Base-by-base conservation (phyloP, 2,888 invertebrate species). In the Parapristionchus giblindavisi region DNA sequence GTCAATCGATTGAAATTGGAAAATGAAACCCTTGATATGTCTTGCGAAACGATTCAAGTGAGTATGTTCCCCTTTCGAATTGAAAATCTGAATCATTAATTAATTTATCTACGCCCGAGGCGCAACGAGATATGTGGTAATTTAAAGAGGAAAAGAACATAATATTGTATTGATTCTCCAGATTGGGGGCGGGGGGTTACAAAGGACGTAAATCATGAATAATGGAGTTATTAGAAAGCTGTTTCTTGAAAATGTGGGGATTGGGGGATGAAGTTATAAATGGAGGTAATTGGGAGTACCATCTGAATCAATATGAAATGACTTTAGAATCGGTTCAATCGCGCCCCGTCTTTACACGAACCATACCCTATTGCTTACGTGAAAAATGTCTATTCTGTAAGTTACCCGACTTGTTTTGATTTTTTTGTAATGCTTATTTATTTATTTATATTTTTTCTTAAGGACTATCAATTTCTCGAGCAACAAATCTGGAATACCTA, bases 401-500 rank as follows among this genome's bases (percentile, higher is more conserved):
- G 32, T 66, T n/a, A 36, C 17, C 36, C 34, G 36, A 21, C 32
- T 38, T 36, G 14, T 54, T n/a, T 34, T n/a, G 17, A 17, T 17
- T 58, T 32, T 58, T 58, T 58, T 58, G 4, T 0, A 32, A 63
- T 21, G 48, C 27, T 1, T n/a, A 32, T 48, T 48, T 29, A 27
- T 6, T 48, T 65, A 14, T 29, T 4, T 17, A 65, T 40, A 2
- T 11, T 14, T 3, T 65, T 65, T 66, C 32, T 27, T 48, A 1
- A 66, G 65, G 65, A 66, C 52, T 68, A 68, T 24, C 51, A 68
- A 52, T 68, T 68, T 36, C 68, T 68, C 24, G 68, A 68, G 68
- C 51, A 68, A 6, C 68, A 68, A 36, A 52, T 68, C 51, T 68
- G 68, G 68, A 68, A 68, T 52, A 51, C 68, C 6, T 68, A 68